Evolutionary conservation across 2,113 vertebrate species (phyloP).

Genomic region (Leucopternis melanops): DNA sequence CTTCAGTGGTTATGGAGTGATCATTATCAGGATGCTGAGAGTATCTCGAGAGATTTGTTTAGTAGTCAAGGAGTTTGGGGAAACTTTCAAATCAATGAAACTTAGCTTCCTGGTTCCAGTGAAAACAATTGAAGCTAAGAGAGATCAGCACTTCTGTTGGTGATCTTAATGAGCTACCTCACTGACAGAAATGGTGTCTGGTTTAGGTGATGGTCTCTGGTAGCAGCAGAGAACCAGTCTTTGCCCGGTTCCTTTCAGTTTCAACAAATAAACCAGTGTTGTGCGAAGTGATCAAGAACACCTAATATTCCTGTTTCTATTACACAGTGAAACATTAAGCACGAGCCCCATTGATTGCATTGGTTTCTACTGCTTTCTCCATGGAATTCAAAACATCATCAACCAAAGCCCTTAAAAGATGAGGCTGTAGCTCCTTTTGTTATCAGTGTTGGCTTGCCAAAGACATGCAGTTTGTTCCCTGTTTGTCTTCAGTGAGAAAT

Average conservation of each 20-base stretch:
- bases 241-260: not conserved
- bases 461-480: not conserved
- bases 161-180: not conserved
- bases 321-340: not conserved
- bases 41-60: not conserved
- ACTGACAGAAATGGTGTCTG: not conserved
- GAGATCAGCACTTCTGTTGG: not conserved
- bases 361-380: not conserved
- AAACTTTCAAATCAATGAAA: not conserved
- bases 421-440: not conserved
- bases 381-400: not conserved
- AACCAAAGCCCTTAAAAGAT: not conserved
- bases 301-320: not conserved
- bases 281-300: not conserved
- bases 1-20: not conserved
- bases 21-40: not conserved
- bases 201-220: not conserved
- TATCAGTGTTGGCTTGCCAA: not conserved
- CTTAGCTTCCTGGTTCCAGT: not conserved
- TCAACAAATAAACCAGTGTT: not conserved
- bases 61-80: not conserved
- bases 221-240: not conserved
- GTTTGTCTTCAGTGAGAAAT: slow-evolving; percentile 20
- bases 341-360: not conserved
- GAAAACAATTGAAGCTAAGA: not conserved